These are phyloP conservation scores for Numenius arquata DNA, from an alignment of 2,113 vertebrate genomes.

Conservation along the genomic window DNA sequence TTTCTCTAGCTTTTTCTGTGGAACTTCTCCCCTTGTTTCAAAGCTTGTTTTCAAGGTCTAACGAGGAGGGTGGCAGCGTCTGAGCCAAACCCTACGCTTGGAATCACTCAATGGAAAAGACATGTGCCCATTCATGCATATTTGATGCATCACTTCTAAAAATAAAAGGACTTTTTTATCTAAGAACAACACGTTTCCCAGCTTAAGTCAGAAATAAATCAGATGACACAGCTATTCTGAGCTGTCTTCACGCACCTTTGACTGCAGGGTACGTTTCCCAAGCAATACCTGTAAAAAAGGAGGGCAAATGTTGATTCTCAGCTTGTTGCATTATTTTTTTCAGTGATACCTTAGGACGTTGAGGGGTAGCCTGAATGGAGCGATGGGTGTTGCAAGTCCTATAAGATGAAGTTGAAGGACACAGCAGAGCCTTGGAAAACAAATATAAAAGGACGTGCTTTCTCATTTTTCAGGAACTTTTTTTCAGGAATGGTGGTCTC, in stretches of 20 bases:
- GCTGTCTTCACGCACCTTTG: background rate
- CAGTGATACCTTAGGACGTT: background rate
- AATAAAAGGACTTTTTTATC: constrained; percentile 14
- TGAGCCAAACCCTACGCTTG: background rate
- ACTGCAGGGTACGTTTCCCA: background rate
- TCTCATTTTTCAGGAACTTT: background rate
- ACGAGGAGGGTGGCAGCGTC: background rate
- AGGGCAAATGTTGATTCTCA: background rate
- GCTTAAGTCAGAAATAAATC: background rate
- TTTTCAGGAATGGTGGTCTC: background rate
- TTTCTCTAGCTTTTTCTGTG: background rate
- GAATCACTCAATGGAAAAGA: constrained; percentile 15
- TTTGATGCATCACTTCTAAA: constrained; percentile 36
- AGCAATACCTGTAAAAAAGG: background rate
- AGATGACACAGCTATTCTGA: background rate
- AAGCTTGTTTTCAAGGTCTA: background rate
- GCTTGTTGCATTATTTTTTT: background rate
- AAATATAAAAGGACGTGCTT: background rate
- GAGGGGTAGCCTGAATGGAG: background rate
- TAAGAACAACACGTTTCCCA: background rate
- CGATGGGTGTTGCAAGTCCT: background rate
- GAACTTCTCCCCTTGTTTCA: background rate
- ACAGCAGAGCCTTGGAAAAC: background rate
- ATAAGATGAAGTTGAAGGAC: background rate
- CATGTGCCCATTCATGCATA: constrained; percentile 26